Conservation (phyloP, 2,113 vertebrate species). For the Atractosteus spatula region DNA sequence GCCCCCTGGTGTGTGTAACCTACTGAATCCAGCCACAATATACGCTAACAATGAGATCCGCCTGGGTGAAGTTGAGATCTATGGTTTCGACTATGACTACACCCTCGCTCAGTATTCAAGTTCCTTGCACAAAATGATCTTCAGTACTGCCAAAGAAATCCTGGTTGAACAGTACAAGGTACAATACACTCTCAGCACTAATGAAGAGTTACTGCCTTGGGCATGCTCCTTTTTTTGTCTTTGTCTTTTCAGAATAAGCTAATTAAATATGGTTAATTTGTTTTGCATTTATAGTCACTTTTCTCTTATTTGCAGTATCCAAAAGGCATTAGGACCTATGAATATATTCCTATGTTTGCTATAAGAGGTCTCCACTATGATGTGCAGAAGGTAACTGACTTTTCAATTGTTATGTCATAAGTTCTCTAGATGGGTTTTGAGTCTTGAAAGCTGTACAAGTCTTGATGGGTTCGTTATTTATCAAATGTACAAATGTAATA, state of each 20-base stretch:
- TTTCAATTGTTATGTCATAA: not conserved
- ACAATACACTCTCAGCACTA: slow-evolving; percentile 14
- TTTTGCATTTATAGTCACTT: not conserved
- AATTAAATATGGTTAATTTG: not conserved
- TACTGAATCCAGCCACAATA: slow-evolving; percentile 69
- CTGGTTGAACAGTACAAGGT: slow-evolving; percentile 77
- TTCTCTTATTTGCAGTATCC: slow-evolving; percentile 58
- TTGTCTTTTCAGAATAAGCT: not conserved
- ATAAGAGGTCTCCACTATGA: slow-evolving; percentile 77
- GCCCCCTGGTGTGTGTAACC: slow-evolving; percentile 73
- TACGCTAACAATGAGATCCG: slow-evolving; percentile 79
- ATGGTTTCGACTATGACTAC: slow-evolving; percentile 77
- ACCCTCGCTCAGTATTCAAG: slow-evolving; percentile 73
- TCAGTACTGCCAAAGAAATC: slow-evolving; percentile 70
- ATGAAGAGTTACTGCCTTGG: not conserved
- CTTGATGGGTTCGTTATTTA: too few relatives aligned
- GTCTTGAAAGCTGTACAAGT: not conserved
- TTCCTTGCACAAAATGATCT: slow-evolving; percentile 71
- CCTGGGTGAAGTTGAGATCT: slow-evolving; percentile 69
- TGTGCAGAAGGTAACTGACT: slow-evolving; percentile 68
- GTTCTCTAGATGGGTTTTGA: not conserved
- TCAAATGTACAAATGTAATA: too few relatives aligned
- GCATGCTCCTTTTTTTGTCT: not conserved
- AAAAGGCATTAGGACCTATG: slow-evolving; percentile 67
- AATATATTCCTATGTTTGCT: slow-evolving; percentile 73